Conservation (phyloP, 2,888 invertebrate genomes). For the Watsonalla binaria region DNA sequence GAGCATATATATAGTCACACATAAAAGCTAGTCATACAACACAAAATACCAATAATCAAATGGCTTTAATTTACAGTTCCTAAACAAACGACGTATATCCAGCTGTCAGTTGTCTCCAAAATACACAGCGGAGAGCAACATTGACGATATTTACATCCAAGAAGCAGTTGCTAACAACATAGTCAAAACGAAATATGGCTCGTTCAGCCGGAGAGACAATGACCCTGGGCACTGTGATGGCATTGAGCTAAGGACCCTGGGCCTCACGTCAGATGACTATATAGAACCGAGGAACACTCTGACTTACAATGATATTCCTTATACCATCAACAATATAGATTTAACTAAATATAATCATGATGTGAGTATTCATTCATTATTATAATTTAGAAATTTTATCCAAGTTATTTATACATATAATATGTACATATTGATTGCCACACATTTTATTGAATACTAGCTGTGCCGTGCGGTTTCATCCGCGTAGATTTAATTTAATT, state of each 20-base stretch:
- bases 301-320: constrained; percentile 38
- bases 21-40: too few species aligned
- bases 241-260: constrained; percentile 41
- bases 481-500: too few species aligned
- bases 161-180: constrained; percentile 28
- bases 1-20: too few species aligned
- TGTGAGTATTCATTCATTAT: constrained; percentile 32
- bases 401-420: too few species aligned
- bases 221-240: constrained; percentile 26
- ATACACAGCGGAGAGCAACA: constrained; percentile 40
- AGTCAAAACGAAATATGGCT: constrained; percentile 13
- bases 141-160: constrained; percentile 48
- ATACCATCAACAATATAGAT: constrained; percentile 52
- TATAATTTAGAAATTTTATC: too few species aligned
- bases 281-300: constrained; percentile 47
- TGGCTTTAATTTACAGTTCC: constrained; percentile 44
- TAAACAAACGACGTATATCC: constrained; percentile 60
- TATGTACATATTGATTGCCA: neutral
- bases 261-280: constrained; percentile 62
- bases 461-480: too few species aligned
- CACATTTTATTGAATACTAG: neutral
- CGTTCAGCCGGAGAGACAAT: constrained; percentile 20
- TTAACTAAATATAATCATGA: constrained; percentile 52
- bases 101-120: constrained; percentile 56
- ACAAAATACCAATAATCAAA: constrained; percentile 4